phyloP scores from a whole-genome alignment of 2,797 vertebrate genomes.

The Amblyopsis hoosieri region DNA sequence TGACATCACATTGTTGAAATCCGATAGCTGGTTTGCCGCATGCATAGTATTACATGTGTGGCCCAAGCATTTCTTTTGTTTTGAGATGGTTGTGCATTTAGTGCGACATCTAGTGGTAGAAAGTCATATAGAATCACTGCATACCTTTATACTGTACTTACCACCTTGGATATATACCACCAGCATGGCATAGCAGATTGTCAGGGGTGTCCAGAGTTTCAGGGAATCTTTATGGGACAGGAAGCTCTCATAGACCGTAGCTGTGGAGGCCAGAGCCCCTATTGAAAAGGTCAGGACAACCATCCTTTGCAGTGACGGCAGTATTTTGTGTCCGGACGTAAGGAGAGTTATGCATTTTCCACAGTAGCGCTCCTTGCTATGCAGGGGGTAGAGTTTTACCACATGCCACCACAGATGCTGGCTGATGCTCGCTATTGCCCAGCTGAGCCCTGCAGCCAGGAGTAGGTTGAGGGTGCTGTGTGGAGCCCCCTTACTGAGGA shows the following conservation, averaged over 20 bases:
- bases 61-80: too few relatives aligned
- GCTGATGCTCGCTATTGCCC: slow-evolving; percentile 61
- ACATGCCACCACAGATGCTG: slow-evolving; percentile 73
- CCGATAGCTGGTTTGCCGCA: too few relatives aligned
- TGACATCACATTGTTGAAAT: too few relatives aligned
- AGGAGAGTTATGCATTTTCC: slow-evolving; percentile 85
- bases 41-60: too few relatives aligned
- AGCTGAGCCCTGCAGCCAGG: slow-evolving; percentile 80
- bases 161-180: slow-evolving; percentile 87
- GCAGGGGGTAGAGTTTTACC: slow-evolving; percentile 79
- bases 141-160: neutral
- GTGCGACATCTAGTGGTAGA: neutral
- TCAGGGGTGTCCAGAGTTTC: slow-evolving; percentile 88
- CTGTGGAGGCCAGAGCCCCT: slow-evolving; percentile 74
- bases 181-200: slow-evolving; percentile 87
- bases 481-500: slow-evolving; percentile 85
- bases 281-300: slow-evolving; percentile 78
- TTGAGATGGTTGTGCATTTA: neutral
- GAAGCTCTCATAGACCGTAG: slow-evolving; percentile 86
- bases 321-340: slow-evolving; percentile 68
- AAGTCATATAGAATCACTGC: neutral
- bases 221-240: slow-evolving; percentile 81
- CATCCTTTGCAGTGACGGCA: slow-evolving; percentile 70
- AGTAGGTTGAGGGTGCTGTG: slow-evolving; percentile 77
- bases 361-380: slow-evolving; percentile 81